Evolutionary conservation across 2,797 vertebrate genomes (phyloP), one percentile per base, ranked within the genome.

Genomic region (Ctenopoma kingsleyae): DNA sequence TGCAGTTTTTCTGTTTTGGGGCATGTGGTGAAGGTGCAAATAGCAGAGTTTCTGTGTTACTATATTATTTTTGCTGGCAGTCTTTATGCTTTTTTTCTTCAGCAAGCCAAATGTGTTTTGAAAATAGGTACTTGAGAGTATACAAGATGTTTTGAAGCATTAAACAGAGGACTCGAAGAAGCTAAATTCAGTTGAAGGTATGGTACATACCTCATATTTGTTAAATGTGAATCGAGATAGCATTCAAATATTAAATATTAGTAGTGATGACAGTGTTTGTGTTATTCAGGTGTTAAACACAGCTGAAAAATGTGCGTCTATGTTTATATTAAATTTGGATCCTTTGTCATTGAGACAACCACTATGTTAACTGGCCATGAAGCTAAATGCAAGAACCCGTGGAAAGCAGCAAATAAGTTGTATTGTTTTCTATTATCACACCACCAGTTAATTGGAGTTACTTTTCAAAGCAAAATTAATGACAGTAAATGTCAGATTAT

Each of bases 1-100:
- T 63, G 36, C 38, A 38, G 46, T 73, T 43, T 30, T 70, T 49
- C 47, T 20, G 56, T 71, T 80, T 20, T 44, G 2, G 19, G 41
- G 49, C 9, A 13, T 76, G 52, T 51, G 47, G n/a, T 65, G 40
- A 16, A 19, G 44, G 43, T 40, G 50, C 2, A 58, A 55, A 68
- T 46, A 62, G n/a, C 44, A 63, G 54, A 51, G 17, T 32, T 63
- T 76, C 30, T 23, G 1, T 67, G 51, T 43, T 23, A 47, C 36
- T 32, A 12, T 64, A 15, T 51, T 77, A 16, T 32, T 27, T 50
- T 78, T 20, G 17, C 17, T 72, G 40, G 27, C 30, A 40, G 13
- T 57, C 5, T 41, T 11, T 36, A 12, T 25, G 13, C 60, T 50
- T 20, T 25, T 38, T 30, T 32, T 41, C 30, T 25, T 35, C 36